These are phyloP conservation scores for Perccottus glenii DNA, from an alignment of 2,113 vertebrate species.

Conservation along the genomic window DNA sequence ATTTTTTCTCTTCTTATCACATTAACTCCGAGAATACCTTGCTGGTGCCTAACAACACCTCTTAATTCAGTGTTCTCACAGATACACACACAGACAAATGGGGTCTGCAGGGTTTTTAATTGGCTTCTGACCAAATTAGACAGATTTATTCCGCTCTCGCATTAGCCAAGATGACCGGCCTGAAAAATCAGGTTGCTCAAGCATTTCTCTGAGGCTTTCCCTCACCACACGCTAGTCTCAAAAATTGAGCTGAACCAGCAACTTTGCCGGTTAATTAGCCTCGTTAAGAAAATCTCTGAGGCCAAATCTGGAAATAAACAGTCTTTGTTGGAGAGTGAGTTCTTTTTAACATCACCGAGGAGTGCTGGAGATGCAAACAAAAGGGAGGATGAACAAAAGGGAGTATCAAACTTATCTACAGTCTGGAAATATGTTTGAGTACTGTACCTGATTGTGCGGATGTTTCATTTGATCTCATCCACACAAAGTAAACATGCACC, in stretches of 20 bases:
- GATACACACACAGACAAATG: slow-evolving; percentile 4
- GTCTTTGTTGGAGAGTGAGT: slow-evolving; percentile 40
- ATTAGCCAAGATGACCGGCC: slow-evolving; percentile 52
- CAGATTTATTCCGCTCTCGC: slow-evolving; percentile 50
- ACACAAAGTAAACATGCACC: neutral
- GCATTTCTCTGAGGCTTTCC: slow-evolving; percentile 60
- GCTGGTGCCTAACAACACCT: slow-evolving; percentile 46
- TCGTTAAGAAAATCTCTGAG: slow-evolving; percentile 59
- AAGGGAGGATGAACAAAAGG: slow-evolving; percentile 12
- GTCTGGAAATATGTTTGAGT: neutral
- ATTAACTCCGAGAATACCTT: slow-evolving; percentile 38
- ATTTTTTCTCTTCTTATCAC: slow-evolving; percentile 36
- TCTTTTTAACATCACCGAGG: slow-evolving; percentile 14
- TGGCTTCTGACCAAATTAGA: slow-evolving; percentile 55
- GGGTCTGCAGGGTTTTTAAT: slow-evolving; percentile 52
- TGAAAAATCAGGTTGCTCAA: slow-evolving; percentile 42
- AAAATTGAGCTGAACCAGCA: slow-evolving; percentile 59
- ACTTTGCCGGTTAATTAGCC: slow-evolving; percentile 66
- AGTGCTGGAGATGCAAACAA: slow-evolving; percentile 8
- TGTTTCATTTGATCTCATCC: neutral
- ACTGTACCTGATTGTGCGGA: too few relatives aligned
- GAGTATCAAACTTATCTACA: neutral
- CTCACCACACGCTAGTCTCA: slow-evolving; percentile 12
- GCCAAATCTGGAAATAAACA: slow-evolving; percentile 62
- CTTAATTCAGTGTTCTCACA: slow-evolving; percentile 25